Evolutionary conservation across 1,140 invertebrate genomes (phyloP), one percentile per base, ranked within the genome.

Genomic region (Drosophila quadrilineata): DNA sequence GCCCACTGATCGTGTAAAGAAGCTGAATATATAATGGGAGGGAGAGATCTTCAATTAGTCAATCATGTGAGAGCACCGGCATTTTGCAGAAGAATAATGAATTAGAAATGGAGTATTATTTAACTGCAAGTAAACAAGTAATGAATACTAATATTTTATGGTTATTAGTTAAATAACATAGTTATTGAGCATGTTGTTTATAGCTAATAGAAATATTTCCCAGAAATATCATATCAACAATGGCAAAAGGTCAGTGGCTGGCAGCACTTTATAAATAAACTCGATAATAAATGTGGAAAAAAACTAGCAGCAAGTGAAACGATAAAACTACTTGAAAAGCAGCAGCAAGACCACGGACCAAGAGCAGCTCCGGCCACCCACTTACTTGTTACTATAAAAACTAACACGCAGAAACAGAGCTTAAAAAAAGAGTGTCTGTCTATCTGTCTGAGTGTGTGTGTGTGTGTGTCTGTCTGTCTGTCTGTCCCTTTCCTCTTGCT

Each of bases 291-390:
- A 12, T 9, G 38, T 33, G 52, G 6, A 38, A 38, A 16, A 9
- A 53, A 31, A 28, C 46, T 50, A 50, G 40, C 56, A 65, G 64
- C 62, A 54, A 77, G 50, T 57, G 57, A 65, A 77, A 74, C 71
- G 43, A 80, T 74, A 75, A 74, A 77, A 80, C 65, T 71, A 80
- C 71, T 80, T 79, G 79, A 80, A 80, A 66, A 59, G 60, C 60
- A 79, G 66, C 59, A 71, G 26, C 59, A 49, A 29, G 57, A 21
- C 28, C 2, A 22, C 5, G 9, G 41, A 14, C 24, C 49, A 69
- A 75, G 45, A 28, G 45, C 16, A 40, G 33, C 57, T 24, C 35
- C 26, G 10, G 24, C 46, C 52, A 59, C 53, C 43, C 69, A 56
- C 66, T 50, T 29, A 59, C 35, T 66, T 33, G 46, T 52, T 28